Percentiles rank a stretch among this genome's conserved stretches.
These are phyloP conservation scores for Tragelaphus strepsiceros DNA, from an alignment of 2,113 vertebrate species.

Conservation along the genomic window DNA sequence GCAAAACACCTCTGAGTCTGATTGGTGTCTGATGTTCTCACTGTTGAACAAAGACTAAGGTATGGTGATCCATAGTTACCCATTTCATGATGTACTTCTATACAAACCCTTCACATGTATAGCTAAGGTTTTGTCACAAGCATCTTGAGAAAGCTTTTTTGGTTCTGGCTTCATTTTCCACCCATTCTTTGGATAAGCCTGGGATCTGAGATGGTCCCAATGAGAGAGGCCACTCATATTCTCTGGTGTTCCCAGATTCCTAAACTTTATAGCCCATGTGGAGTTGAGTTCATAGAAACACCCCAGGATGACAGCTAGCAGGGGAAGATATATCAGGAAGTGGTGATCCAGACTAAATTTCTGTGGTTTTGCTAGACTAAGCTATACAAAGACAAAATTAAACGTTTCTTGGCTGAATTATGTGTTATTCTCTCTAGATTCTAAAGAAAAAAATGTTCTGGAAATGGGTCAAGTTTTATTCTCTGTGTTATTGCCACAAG, in stretches of 20 bases:
- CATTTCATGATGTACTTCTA: background rate
- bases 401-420: background rate
- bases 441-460: background rate
- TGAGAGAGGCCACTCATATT: background rate
- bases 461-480: background rate
- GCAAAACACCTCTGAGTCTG: background rate
- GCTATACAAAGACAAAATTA: background rate
- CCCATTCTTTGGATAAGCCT: background rate
- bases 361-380: background rate
- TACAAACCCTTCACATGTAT: background rate
- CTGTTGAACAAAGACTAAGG: background rate
- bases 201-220: background rate
- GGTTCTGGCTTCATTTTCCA: background rate
- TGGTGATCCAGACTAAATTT: background rate
- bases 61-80: background rate
- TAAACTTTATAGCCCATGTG: background rate
- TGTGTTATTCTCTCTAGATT: background rate
- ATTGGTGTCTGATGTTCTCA: background rate
- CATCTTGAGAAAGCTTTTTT: background rate
- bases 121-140: background rate
- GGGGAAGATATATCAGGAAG: background rate
- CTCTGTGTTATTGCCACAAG: background rate
- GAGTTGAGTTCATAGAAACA: background rate
- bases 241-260: background rate
- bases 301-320: background rate